Evolutionary conservation across 2,797 vertebrate species (phyloP).

Genomic region (Clarias platycephalus): DNA sequence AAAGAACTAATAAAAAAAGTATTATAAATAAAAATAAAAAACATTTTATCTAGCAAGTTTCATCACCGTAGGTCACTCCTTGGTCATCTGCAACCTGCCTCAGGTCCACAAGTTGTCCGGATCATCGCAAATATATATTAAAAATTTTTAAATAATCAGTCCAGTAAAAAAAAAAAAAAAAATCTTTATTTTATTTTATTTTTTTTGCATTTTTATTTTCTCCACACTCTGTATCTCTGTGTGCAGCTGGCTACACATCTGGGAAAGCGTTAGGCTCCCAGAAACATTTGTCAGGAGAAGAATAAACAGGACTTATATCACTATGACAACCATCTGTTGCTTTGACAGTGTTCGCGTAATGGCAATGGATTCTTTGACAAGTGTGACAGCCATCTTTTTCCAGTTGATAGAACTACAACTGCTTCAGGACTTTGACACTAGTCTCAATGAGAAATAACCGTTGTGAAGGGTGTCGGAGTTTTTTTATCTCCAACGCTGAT

Average conservation of each 20-base stretch:
- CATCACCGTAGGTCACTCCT: not conserved
- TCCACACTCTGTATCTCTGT: not conserved
- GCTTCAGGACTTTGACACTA: conserved; percentile 18
- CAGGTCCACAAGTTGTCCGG: not conserved
- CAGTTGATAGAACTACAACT: conserved; percentile 17
- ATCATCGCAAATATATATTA: not conserved
- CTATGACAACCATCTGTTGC: conserved; percentile 42
- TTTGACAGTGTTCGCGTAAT: conserved; percentile 24
- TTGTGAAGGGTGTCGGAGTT: not conserved
- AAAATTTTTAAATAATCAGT: not conserved
- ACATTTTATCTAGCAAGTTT: not conserved
- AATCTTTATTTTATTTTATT: not conserved
- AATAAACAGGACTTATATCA: conserved; percentile 37
- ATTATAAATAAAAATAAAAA: too few species aligned
- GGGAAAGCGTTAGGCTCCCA: conserved; percentile 19
- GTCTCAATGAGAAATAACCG: not conserved
- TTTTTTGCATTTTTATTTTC: conserved; percentile 9
- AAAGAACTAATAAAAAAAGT: too few species aligned
- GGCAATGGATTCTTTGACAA: conserved; percentile 30
- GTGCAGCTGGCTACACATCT: conserved; percentile 47
- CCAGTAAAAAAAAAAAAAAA: not conserved
- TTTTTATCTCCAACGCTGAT: not conserved
- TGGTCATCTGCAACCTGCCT: not conserved
- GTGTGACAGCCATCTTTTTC: conserved; percentile 25
- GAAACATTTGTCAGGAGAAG: conserved; percentile 37